Conservation (phyloP, 2,888 invertebrate genomes). For the Therioaphis trifolii region DNA sequence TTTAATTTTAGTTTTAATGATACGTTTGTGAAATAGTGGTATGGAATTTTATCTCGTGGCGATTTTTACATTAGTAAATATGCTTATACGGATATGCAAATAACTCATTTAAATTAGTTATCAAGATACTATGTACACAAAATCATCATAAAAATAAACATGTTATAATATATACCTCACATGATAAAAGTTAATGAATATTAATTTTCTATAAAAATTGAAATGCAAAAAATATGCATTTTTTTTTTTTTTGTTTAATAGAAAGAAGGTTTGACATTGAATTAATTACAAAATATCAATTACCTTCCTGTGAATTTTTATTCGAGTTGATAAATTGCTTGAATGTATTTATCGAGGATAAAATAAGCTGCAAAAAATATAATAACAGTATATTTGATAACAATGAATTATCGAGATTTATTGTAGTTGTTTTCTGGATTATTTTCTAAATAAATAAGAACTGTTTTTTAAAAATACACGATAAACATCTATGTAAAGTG, state of each 20-base stretch:
- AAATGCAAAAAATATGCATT: not conserved
- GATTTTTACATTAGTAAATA: not conserved
- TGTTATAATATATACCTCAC: not conserved
- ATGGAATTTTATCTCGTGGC: not conserved
- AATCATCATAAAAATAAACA: slow-evolving; percentile 24
- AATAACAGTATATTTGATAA: too few species aligned
- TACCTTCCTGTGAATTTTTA: not conserved
- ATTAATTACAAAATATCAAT: slow-evolving; percentile 40
- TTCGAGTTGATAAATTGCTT: not conserved
- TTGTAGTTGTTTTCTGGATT: too few species aligned
- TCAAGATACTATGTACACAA: slow-evolving; percentile 14
- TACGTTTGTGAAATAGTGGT: not conserved
- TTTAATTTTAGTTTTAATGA: not conserved
- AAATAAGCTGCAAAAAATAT: not conserved
- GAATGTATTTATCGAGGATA: too few species aligned
- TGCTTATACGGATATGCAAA: not conserved
- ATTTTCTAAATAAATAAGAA: too few species aligned
- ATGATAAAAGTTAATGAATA: slow-evolving; percentile 32
- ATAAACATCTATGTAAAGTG: too few species aligned
- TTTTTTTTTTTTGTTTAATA: not conserved
- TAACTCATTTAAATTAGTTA: slow-evolving; percentile 13
- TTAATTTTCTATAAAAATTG: slow-evolving; percentile 30
- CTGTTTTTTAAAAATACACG: too few species aligned
- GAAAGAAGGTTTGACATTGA: not conserved
- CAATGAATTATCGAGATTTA: too few species aligned